Conservation (phyloP, 2,113 vertebrate species). For the Lepisosteus oculatus region DNA sequence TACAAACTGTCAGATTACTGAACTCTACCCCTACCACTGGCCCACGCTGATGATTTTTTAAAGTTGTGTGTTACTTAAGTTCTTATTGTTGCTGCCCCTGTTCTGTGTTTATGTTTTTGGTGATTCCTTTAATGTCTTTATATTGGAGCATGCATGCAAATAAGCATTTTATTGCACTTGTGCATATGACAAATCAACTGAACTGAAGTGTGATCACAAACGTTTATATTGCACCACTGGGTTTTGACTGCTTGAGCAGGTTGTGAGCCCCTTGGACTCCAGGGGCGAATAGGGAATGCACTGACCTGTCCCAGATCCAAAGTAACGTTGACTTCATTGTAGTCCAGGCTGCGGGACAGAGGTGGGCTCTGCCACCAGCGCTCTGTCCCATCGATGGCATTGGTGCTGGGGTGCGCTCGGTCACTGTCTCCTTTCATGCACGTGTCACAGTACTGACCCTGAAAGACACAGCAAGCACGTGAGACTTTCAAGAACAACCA, state of each 20-base stretch:
- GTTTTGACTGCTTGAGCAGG: not conserved
- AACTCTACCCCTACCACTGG: no score
- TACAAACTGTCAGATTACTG: no score
- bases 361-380: conserved; percentile 99
- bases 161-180: no score
- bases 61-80: no score
- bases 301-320: conserved; percentile 93
- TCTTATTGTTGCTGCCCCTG: not conserved
- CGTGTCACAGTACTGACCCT: conserved; percentile 97
- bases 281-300: not conserved
- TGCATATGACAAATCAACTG: no score
- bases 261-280: not conserved
- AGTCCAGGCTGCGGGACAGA: conserved; percentile 83
- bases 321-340: conserved; percentile 93
- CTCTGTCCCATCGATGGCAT: conserved; percentile 94
- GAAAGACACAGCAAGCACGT: not conserved
- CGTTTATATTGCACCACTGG: not conserved
- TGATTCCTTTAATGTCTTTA: no score
- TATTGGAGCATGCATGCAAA: no score
- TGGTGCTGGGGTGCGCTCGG: conserved; percentile 85
- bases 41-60: no score
- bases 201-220: not conserved
- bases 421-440: conserved; percentile 77
- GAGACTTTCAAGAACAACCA: no score
- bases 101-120: no score